Base-by-base conservation (phyloP, 2,113 vertebrate species). In the Electrona antarctica region DNA sequence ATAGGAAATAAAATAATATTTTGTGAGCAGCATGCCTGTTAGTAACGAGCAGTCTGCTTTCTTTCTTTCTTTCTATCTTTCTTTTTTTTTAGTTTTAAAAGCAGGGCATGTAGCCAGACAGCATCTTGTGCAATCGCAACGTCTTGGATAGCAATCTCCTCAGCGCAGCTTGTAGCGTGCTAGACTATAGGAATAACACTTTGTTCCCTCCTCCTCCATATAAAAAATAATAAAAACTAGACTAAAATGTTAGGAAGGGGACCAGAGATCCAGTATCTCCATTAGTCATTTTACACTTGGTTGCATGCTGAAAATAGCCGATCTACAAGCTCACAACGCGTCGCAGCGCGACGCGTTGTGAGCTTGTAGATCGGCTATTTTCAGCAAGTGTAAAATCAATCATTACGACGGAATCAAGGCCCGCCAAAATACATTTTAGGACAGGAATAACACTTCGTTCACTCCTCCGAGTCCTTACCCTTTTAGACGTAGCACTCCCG, bases 401-500 rank as follows among this genome's bases (percentile, higher is more conserved):
- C 21, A 2, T 21, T 21, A 21, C 21, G 21, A 21, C 21, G 21
- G 21, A 1, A 21, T 21, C 21, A 21, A 21, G 21, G 21, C 21
- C 21, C 21, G 21, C 21, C 21, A 21, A 21, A 21, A 21, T 21
- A 21, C 21, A 21, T 21, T 21, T 21, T 21, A 21, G 21, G 21
- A 64, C 45, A 46, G 51, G 74, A 3, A 45, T n/a, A 58, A 7
- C 13, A 8, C 12, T 8, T 41, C 33, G 33, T 41, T 41, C 33
- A 1, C 33, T 41, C 33, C 33, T 41, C 33, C 21, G 21, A 21
- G 21, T 21, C 21, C 87, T 91, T 86, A 94, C 93, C 88, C 84
- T 90, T 90, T 93, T 94, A 60, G 85, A 69, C 65, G 79, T 68
- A 71, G 80, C 48, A 8, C 74, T 91, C 74, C 92, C 93, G 61